These are phyloP conservation scores for Drepana falcataria DNA, from an alignment of 2,888 invertebrate genomes.

Conservation along the genomic window DNA sequence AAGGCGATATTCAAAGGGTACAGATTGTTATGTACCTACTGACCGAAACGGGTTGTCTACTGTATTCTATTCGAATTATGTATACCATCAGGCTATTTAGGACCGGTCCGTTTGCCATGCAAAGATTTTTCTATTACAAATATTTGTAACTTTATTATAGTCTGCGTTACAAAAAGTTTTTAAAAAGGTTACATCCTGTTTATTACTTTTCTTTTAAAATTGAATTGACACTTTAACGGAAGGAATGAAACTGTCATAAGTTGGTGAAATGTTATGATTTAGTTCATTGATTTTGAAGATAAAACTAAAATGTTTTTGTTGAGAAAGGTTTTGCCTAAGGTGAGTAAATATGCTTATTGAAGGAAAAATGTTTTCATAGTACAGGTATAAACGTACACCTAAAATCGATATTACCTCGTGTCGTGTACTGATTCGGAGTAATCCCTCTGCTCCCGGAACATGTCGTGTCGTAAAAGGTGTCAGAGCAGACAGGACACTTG, in stretches of 20 bases:
- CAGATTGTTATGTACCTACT: conserved; percentile 9
- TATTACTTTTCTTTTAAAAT: conserved; percentile 3
- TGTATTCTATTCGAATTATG: no score
- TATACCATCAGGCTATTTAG: conserved; percentile 19
- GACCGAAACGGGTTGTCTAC: no score
- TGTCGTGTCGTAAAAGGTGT: neutral
- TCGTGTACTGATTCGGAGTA: neutral
- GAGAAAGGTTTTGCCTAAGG: conserved; percentile 6
- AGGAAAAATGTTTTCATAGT: no score
- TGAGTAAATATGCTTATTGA: conserved; percentile 3
- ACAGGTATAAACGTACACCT: no score
- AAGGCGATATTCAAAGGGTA: conserved; percentile 16
- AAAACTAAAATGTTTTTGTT: conserved; percentile 7
- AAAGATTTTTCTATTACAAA: conserved; percentile 14
- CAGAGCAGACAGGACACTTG: neutral
- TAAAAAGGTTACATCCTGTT: conserved; percentile 13
- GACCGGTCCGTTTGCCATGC: conserved; percentile 16
- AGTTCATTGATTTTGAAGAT: neutral
- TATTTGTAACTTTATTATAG: conserved; percentile 15
- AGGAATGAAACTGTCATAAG: neutral
- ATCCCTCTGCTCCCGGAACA: neutral
- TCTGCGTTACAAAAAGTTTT: conserved; percentile 6
- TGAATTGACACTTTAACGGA: neutral
- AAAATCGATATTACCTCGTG: neutral
- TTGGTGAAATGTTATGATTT: neutral